phyloP scores from a whole-genome alignment of 2,113 vertebrate genomes.

The Saguinus imperator region DNA sequence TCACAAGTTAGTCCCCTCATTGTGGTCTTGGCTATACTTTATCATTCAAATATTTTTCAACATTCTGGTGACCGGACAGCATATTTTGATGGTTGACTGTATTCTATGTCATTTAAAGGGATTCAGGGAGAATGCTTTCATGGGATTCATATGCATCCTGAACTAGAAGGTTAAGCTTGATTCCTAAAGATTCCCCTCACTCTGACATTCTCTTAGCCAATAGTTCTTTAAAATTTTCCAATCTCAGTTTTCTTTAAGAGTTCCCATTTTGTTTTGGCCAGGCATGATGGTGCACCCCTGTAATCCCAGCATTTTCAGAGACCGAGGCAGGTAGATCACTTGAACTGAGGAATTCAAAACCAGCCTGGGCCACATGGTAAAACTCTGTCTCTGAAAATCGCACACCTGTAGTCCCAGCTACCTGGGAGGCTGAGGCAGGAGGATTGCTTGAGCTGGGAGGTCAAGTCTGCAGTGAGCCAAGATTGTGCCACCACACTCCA shows the following conservation, averaged over 20 bases:
- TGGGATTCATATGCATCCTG: not conserved
- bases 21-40: not conserved
- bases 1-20: not conserved
- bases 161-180: not conserved
- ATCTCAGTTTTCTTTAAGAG: not conserved
- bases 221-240: not conserved
- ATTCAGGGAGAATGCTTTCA: not conserved
- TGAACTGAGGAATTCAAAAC: no score
- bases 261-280: not conserved
- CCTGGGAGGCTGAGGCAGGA: no score
- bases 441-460: no score
- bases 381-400: no score
- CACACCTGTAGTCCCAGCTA: no score
- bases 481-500: no score
- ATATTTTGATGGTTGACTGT: not conserved
- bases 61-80: not conserved
- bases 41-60: not conserved
- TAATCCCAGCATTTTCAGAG: no score
- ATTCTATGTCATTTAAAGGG: not conserved
- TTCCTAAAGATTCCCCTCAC: not conserved
- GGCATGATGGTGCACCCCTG: no score
- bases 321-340: no score
- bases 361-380: no score
- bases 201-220: not conserved
- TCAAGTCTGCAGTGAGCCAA: no score